Evolutionary conservation across 2,888 invertebrate species (phyloP).

Genomic region (Carabus problematicus): DNA sequence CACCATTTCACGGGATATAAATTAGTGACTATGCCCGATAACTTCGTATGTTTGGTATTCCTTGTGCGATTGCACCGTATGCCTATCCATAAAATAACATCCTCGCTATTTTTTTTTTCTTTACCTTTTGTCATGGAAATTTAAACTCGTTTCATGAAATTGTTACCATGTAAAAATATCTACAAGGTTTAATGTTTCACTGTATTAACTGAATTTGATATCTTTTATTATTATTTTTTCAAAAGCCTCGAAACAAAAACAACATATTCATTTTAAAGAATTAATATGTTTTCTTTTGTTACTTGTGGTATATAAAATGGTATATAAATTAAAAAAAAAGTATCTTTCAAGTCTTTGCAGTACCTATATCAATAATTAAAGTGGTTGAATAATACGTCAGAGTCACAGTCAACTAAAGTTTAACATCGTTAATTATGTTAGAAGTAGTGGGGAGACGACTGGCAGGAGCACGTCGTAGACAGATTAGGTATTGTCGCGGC

Average conservation of each 20-base stretch:
- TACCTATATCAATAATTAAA: neutral
- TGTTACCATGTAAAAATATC: conserved; percentile 12
- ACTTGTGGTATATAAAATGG: neutral
- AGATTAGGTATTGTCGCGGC: conserved; percentile 29
- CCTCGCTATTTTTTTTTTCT: conserved; percentile 23
- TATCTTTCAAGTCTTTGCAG: neutral
- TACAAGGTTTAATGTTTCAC: conserved; percentile 9
- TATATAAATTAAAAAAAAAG: neutral
- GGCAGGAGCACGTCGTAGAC: conserved; percentile 16
- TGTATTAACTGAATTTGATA: neutral
- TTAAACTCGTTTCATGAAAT: conserved; percentile 22
- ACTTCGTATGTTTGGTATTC: conserved; percentile 30
- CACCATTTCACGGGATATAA: conserved; percentile 50
- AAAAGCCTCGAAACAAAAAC: neutral
- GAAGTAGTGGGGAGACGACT: neutral
- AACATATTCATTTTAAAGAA: neutral
- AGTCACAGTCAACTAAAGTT: no score
- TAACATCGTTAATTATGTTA: no score
- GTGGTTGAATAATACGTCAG: neutral
- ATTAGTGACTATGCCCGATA: conserved; percentile 45
- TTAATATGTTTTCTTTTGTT: conserved; percentile 3
- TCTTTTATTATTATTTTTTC: conserved; percentile 9
- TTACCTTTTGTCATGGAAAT: conserved; percentile 34
- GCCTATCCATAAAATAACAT: conserved; percentile 36
- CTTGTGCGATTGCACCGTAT: conserved; percentile 20